Evolutionary conservation across 1,140 invertebrate species (phyloP).

Genomic region (Drosophila fuyamai): DNA sequence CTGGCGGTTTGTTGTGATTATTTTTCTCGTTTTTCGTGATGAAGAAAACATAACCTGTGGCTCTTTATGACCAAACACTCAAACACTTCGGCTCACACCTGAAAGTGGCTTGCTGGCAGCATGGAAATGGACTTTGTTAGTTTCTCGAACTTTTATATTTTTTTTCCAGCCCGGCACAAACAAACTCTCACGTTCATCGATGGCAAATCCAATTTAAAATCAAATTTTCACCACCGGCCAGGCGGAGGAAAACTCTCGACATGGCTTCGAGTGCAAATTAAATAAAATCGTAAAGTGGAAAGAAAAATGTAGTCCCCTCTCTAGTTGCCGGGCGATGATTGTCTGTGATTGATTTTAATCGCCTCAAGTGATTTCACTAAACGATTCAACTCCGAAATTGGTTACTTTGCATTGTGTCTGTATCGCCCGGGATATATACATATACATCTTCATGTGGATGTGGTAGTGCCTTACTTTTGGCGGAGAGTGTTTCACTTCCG

Average conservation of each 20-base stretch:
- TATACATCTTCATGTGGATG: neutral
- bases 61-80: slow-evolving; percentile 63
- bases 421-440: slow-evolving; percentile 6
- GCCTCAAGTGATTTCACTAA: slow-evolving; percentile 82
- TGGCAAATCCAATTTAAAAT: slow-evolving; percentile 78
- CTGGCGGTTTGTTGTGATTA: slow-evolving; percentile 24
- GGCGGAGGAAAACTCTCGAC: slow-evolving; percentile 33
- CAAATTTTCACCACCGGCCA: slow-evolving; percentile 61
- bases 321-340: slow-evolving; percentile 56
- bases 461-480: slow-evolving; percentile 46
- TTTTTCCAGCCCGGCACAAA: slow-evolving; percentile 25
- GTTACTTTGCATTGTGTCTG: slow-evolving; percentile 74
- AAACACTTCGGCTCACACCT: slow-evolving; percentile 21
- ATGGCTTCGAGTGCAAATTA: slow-evolving; percentile 76
- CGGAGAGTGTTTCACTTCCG: slow-evolving; percentile 63
- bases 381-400: slow-evolving; percentile 79
- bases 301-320: slow-evolving; percentile 56
- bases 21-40: slow-evolving; percentile 16
- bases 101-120: slow-evolving; percentile 16
- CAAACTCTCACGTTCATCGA: slow-evolving; percentile 60
- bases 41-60: slow-evolving; percentile 64
- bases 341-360: slow-evolving; percentile 83
- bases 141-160: slow-evolving; percentile 27
- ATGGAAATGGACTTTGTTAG: slow-evolving; percentile 69
- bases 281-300: slow-evolving; percentile 71